Base-by-base conservation (phyloP, 2,888 invertebrate species). In the Mechanitis mazaeus region DNA sequence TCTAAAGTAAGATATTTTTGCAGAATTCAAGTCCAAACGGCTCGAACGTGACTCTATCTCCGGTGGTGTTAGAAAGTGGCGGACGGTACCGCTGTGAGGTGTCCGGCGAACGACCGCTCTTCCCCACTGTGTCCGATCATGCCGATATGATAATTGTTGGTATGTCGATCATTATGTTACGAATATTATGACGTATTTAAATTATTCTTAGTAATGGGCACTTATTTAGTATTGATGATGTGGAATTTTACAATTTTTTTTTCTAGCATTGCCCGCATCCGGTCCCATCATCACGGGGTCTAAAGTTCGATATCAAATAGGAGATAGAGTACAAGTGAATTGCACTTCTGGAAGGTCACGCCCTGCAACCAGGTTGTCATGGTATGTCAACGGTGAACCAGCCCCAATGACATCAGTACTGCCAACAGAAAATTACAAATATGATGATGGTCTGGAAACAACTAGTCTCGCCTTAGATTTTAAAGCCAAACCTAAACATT, bases 351-450 rank as follows among this genome's bases (percentile, higher is more conserved):
- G 94, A 20, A 91, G 94, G 70, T 96, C 96, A 54, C 93, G 95
- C 75, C 96, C 96, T 5, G 95, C 95, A 12, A 95, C 96, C 63
- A 93, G 93, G 75, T 92, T 96, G 61, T 93, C 94, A 71, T 96
- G 96, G 96, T 95, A 95, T 91, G 94, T 96, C 85, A 96, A 96
- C 84, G 95, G 95, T 35, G 94, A 95, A 78, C 94, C 94, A 71
- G 93, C 93, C 45, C 92, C 93, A 45, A 72, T 91, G 2, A 76
- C 79, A 3, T 86, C 91, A 5, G 78, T 93, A 64, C 78, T 85
- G 2, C 84, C 91, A 6, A 91, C 92, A 0, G 85, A 86, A 55
- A 85, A 90, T 64, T 83, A 87, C 68, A 83, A 85, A 63, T 84
- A 90, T 53, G 92, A 92, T 54, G 90, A 91, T 55, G 93, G 94